phyloP scores from a whole-genome alignment of 2,797 vertebrate genomes.

The Chrysocyon brachyurus region DNA sequence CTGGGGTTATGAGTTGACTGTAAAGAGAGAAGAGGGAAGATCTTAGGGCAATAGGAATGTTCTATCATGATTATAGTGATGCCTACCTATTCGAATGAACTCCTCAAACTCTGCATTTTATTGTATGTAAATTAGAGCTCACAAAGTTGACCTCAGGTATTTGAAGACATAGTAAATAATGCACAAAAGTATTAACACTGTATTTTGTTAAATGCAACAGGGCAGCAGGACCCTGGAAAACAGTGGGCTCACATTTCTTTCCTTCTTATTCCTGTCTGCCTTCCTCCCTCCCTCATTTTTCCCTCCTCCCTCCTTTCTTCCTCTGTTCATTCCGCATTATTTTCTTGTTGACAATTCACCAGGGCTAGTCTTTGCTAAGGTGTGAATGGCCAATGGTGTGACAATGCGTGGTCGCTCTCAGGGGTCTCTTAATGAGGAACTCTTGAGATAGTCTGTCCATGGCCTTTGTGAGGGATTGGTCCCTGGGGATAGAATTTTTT shows the following conservation, averaged over 20 bases:
- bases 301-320: neutral
- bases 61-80: neutral
- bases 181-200: neutral
- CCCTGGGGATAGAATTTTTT: constrained; percentile 72
- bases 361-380: neutral
- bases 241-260: neutral
- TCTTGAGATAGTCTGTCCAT: constrained; percentile 50
- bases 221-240: neutral
- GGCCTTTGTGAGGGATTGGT: constrained; percentile 68
- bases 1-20: neutral
- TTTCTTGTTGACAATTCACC: neutral
- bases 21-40: neutral
- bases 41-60: neutral
- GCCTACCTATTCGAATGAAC: neutral
- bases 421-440: neutral
- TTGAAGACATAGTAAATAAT: neutral
- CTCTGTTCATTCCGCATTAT: neutral
- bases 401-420: neutral
- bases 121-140: neutral
- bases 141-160: neutral
- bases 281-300: too few relatives aligned
- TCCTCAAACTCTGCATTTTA: neutral
- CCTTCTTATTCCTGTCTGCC: neutral
- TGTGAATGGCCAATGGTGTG: neutral
- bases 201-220: neutral